These are phyloP conservation scores for Microcebus jonahi DNA, from an alignment of 2,113 vertebrate genomes.

Conservation along the genomic window DNA sequence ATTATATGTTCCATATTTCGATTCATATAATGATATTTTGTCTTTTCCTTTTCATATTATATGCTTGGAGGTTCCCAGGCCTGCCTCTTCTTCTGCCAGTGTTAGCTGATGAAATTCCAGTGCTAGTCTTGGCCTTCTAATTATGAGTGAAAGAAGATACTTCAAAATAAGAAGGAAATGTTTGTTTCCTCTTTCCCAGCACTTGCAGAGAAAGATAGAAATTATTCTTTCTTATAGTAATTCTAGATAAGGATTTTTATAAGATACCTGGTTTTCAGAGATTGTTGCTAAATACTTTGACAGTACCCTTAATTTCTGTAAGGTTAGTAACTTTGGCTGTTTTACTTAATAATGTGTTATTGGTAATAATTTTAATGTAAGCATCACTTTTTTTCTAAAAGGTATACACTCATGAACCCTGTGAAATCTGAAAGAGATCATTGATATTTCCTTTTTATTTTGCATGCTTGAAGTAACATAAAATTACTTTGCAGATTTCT, in stretches of 20 bases:
- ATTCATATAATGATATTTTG: neutral
- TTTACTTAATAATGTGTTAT: neutral
- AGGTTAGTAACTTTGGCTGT: neutral
- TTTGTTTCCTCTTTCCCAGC: neutral
- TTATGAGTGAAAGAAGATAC: neutral
- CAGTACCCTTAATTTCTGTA: neutral
- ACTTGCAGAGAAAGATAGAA: neutral
- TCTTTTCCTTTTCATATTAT: neutral
- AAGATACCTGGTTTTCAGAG: neutral
- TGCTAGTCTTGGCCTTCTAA: neutral
- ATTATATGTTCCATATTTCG: neutral
- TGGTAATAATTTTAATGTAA: neutral
- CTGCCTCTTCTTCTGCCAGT: neutral
- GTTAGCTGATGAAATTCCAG: neutral
- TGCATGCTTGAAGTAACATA: constrained; percentile 7
- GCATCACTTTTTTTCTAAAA: neutral
- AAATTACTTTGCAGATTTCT: neutral
- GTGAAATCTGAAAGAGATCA: constrained; percentile 1
- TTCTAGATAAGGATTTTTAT: constrained; percentile 2
- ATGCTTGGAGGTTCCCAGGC: neutral
- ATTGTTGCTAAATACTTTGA: neutral
- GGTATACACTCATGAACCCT: neutral
- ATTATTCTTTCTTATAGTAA: neutral
- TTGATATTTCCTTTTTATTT: constrained; percentile 33
- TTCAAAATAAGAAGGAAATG: neutral